Conservation (phyloP, 2,888 invertebrate species). For the Eudasyphora cyanicolor region DNA sequence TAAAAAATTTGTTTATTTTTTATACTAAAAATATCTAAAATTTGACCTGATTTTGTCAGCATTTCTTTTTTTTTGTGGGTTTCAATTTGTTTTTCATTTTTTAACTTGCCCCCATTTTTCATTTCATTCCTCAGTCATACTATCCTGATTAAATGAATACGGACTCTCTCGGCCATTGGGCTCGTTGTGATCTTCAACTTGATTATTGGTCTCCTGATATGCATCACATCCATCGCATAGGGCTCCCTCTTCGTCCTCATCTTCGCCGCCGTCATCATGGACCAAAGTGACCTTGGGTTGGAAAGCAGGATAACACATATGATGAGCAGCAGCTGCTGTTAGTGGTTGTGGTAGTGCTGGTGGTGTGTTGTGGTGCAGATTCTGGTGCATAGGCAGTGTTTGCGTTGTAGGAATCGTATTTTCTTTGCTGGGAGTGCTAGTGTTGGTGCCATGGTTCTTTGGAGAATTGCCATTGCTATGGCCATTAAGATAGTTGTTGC, state of each 20-base stretch:
- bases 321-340: conserved; percentile 65
- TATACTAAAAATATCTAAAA: conserved; percentile 31
- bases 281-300: conserved; percentile 74
- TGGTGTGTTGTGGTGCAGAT: conserved; percentile 54
- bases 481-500: conserved; percentile 58
- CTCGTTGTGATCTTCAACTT: conserved; percentile 53
- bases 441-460: conserved; percentile 55
- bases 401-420: conserved; percentile 52
- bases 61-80: conserved; percentile 10
- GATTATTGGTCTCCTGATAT: conserved; percentile 39
- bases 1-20: conserved; percentile 2
- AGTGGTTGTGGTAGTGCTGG: conserved; percentile 69
- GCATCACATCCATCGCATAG: conserved; percentile 47
- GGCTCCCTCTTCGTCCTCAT: conserved; percentile 57
- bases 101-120: neutral
- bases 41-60: conserved; percentile 33
- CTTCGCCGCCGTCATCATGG: conserved; percentile 70
- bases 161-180: conserved; percentile 53
- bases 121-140: conserved; percentile 31
- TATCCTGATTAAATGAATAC: conserved; percentile 40
- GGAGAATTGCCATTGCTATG: conserved; percentile 47
- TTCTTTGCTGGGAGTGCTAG: conserved; percentile 62
- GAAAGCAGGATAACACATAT: conserved; percentile 65
- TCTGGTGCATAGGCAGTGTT: conserved; percentile 69
- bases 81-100: neutral